Base-by-base conservation (phyloP, 1,140 invertebrate species). In the Saccostrea echinata region DNA sequence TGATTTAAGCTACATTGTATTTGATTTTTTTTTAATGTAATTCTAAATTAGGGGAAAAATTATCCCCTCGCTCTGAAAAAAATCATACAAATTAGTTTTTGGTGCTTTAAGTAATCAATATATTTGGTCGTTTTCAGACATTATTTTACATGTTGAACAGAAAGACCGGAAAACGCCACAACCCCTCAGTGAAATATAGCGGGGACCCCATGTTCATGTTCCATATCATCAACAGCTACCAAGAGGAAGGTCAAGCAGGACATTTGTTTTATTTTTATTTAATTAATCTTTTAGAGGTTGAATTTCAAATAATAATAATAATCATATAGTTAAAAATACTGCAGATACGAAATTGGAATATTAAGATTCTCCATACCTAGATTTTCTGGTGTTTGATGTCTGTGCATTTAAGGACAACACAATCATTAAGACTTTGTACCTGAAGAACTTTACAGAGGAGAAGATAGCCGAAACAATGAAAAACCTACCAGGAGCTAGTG, bases 161-260 rank as follows among this genome's bases (percentile, higher is more conserved):
- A 53, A 76, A 21, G 27, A 88, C 87, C 3, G 87, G 87, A 84
- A 27, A 88, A 57, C 35, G n/a, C 6, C 83, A 84, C 4, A 71
- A 84, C 27, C 24, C 71, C 24, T 24, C 24, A 9, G 18, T 80
- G 13, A 76, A 92, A n/a, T 96, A 95, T 92, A 92, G 96, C 30
- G 96, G 97, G 0, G 97, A 97, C 86, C 94, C 97, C 0, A 97
- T 98, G 88, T 98, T 98, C 92, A 98, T 97, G 90, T 96, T 98
- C 3, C 98, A 99, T 92, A 97, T 98, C 55, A 98, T 98, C 84
- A 99, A 99, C 95, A 96, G 97, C 84, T 99, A 97, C 92, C 98
- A 96, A 93, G 96, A 97, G 71, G 95, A 96, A n/a, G 95, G 87
- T 88, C 53, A 61, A n/a, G 55, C 55, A 61, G 16, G n/a, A 9